These are phyloP conservation scores for Otis tarda DNA, from an alignment of 2,113 vertebrate species.

Conservation along the genomic window DNA sequence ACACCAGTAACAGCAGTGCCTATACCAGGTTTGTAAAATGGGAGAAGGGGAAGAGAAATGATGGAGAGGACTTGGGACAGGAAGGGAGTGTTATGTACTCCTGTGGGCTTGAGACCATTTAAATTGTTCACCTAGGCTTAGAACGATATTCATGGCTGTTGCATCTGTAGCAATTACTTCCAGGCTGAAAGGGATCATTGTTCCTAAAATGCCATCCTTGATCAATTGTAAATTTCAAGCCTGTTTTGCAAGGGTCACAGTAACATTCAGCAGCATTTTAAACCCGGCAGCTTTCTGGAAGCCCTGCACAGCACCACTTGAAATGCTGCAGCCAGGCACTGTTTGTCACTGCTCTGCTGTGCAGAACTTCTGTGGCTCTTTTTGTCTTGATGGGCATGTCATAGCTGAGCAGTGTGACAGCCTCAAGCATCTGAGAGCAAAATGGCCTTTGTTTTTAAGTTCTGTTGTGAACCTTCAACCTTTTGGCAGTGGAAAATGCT, in stretches of 20 bases:
- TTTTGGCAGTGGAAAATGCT: constrained; percentile 23
- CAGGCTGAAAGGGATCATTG: background rate
- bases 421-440: background rate
- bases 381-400: background rate
- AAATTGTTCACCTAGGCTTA: background rate
- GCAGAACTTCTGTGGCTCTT: constrained; percentile 15
- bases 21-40: background rate
- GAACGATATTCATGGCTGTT: background rate
- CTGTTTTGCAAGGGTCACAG: constrained; percentile 11
- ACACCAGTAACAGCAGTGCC: background rate
- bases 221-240: constrained; percentile 29
- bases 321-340: constrained; percentile 13
- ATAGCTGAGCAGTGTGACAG: background rate
- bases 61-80: background rate
- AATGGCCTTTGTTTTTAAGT: background rate
- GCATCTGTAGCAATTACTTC: background rate
- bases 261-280: constrained; percentile 38
- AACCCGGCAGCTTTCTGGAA: constrained; percentile 7
- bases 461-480: constrained; percentile 14
- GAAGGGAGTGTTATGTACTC: background rate
- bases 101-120: background rate
- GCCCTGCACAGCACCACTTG: background rate
- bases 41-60: background rate
- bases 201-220: constrained; percentile 35
- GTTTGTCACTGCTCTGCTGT: constrained; percentile 37